phyloP scores from a whole-genome alignment of 92 coral and sea anemone species.

The Epizoanthus illoricatus region DNA sequence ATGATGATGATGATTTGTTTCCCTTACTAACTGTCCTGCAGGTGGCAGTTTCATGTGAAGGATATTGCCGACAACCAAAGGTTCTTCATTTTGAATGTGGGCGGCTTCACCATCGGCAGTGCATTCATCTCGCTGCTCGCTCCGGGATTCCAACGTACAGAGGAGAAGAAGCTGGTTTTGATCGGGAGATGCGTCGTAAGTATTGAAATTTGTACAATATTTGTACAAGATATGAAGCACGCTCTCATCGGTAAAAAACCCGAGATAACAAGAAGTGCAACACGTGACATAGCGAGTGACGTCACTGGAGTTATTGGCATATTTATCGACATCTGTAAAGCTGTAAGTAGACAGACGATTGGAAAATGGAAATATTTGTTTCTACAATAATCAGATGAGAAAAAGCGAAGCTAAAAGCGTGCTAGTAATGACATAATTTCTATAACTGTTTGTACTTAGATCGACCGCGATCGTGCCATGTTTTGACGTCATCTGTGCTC shows the following conservation, averaged over 20 bases:
- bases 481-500: too few relatives aligned
- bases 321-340: too few relatives aligned
- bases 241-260: not conserved
- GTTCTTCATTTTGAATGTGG: conserved; percentile 10
- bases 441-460: too few relatives aligned
- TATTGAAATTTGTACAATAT: not conserved
- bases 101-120: not conserved
- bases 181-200: conserved; percentile 19
- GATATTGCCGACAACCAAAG: conserved; percentile 5
- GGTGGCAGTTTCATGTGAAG: conserved; percentile 7
- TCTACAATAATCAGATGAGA: too few relatives aligned
- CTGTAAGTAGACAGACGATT: too few relatives aligned
- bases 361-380: too few relatives aligned
- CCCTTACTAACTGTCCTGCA: not conserved
- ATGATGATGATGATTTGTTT: not conserved
- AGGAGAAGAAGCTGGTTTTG: not conserved
- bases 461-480: too few relatives aligned
- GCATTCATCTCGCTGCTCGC: conserved; percentile 9
- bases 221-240: too few relatives aligned
- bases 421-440: too few relatives aligned
- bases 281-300: too few relatives aligned
- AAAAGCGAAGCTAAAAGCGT: too few relatives aligned
- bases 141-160: conserved; percentile 12
- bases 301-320: too few relatives aligned
- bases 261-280: not conserved